These are phyloP conservation scores for Limnodromus scolopaceus DNA, from an alignment of 2,797 vertebrate genomes.

Conservation along the genomic window DNA sequence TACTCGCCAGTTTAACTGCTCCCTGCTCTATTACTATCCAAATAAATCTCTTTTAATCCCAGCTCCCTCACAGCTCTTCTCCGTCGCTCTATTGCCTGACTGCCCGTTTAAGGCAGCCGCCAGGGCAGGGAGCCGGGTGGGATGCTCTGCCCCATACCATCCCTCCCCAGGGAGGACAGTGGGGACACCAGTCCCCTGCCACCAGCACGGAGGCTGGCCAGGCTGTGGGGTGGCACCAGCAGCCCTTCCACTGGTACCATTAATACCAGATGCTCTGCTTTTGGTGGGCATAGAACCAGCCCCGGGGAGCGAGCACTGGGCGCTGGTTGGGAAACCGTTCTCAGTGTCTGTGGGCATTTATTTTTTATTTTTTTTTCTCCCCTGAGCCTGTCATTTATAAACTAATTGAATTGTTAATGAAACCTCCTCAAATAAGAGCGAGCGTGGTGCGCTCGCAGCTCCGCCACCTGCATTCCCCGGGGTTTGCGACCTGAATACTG, in stretches of 20 bases:
- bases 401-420: conserved; percentile 43
- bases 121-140: neutral
- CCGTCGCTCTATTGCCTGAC: rapidly evolving
- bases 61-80: neutral
- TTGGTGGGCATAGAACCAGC: neutral
- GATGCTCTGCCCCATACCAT: neutral
- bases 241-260: rapidly evolving
- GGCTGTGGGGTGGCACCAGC: neutral
- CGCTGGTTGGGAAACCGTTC: neutral
- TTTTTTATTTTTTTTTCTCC: too few relatives aligned
- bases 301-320: neutral
- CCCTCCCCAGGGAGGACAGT: rapidly evolving
- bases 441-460: neutral
- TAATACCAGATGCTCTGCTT: neutral
- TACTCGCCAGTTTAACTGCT: neutral
- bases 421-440: neutral
- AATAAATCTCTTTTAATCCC: conserved; percentile 30
- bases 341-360: neutral
- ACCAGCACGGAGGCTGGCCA: rapidly evolving
- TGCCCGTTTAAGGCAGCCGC: rapidly evolving
- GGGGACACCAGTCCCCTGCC: neutral
- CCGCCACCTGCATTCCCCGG: neutral
- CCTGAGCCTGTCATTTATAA: neutral
- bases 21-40: neutral
- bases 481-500: neutral